A percentile compares a stretch with the other conserved stretches of the same genome.
Evolutionary conservation across 2,888 invertebrate species (phyloP).

Genomic region (Agrochola litura): DNA sequence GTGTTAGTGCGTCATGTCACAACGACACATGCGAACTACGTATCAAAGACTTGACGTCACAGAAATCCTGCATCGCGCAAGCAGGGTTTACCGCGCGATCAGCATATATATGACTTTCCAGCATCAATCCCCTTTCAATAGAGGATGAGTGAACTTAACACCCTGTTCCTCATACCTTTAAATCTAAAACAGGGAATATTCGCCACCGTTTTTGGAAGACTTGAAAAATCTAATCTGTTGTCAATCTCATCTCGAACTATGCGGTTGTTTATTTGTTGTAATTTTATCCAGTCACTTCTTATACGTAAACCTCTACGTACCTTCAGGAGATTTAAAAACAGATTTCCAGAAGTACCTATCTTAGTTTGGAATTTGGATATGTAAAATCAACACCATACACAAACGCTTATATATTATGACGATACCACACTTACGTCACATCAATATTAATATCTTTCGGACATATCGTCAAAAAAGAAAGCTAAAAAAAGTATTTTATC

Average conservation of each 20-base stretch:
- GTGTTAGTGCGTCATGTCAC: too few species aligned
- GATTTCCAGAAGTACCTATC: neutral
- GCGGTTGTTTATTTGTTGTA: neutral
- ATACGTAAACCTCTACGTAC: neutral
- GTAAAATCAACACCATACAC: neutral
- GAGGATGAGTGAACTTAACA: too few species aligned
- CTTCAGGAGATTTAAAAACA: neutral
- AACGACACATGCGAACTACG: too few species aligned
- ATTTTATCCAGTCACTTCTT: neutral
- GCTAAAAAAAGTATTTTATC: constrained; percentile 27
- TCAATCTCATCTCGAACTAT: neutral
- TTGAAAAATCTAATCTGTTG: neutral
- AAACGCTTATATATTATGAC: neutral
- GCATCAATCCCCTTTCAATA: too few species aligned
- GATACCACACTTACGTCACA: neutral
- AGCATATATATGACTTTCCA: too few species aligned
- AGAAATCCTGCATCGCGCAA: too few species aligned
- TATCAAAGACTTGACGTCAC: too few species aligned
- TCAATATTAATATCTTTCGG: too few species aligned
- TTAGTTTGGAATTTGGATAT: neutral
- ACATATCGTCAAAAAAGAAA: neutral
- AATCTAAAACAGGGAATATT: neutral
- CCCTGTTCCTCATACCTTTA: too few species aligned
- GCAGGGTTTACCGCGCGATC: too few species aligned
- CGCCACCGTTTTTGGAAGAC: neutral